These are phyloP conservation scores for Megaustenia siamemsis DNA, from an alignment of 2,888 invertebrate genomes.

Conservation along the genomic window DNA sequence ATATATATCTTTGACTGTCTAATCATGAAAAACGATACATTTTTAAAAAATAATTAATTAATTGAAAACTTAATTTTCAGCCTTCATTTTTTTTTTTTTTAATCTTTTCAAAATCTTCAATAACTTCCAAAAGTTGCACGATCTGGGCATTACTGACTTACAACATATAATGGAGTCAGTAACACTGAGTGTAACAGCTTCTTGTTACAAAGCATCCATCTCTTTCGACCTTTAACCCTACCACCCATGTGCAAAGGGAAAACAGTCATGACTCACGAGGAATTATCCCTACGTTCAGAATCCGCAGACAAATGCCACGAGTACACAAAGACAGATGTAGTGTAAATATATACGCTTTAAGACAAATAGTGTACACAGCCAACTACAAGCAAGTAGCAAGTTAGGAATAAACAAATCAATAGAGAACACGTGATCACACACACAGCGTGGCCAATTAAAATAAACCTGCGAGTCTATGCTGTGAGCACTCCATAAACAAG, in stretches of 20 bases:
- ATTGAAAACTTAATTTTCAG: too few species aligned
- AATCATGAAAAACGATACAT: too few species aligned
- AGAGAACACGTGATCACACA: constrained; percentile 23
- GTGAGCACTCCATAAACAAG: constrained; percentile 29
- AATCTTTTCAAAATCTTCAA: too few species aligned
- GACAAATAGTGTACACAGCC: constrained; percentile 40
- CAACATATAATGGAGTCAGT: too few species aligned
- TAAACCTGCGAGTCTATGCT: constrained; percentile 26
- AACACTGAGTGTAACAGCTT: too few species aligned
- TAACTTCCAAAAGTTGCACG: too few species aligned
- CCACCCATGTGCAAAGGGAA: constrained; percentile 35
- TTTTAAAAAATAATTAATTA: too few species aligned
- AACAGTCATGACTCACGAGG: constrained; percentile 21
- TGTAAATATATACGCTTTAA: constrained; percentile 46
- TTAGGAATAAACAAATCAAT: constrained; percentile 37
- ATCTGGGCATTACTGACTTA: too few species aligned
- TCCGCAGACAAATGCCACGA: background rate
- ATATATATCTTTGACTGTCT: too few species aligned
- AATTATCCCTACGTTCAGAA: constrained; percentile 26
- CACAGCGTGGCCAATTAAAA: constrained; percentile 15
- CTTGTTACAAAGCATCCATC: too few species aligned
- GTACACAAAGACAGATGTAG: constrained; percentile 19
- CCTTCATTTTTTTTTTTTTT: too few species aligned
- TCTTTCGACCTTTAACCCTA: constrained; percentile 42
- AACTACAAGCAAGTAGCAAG: constrained; percentile 27